phyloP scores from a whole-genome alignment of 2,888 invertebrate species.

The Lycophotia porphyrea region DNA sequence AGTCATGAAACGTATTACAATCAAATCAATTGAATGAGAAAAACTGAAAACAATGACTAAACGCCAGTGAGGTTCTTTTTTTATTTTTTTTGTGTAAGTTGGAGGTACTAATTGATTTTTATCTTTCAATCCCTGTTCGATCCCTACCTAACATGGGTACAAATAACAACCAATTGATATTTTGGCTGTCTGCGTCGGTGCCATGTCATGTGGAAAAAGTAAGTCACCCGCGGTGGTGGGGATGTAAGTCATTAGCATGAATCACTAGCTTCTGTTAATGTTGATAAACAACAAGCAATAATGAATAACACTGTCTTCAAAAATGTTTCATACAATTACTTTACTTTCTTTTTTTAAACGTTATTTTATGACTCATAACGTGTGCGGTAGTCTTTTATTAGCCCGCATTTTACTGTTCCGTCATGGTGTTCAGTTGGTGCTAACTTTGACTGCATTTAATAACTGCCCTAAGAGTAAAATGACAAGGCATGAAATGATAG shows the following conservation, averaged over 20 bases:
- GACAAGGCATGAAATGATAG: background rate
- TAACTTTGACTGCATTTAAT: background rate
- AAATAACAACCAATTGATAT: slow-evolving; percentile 82
- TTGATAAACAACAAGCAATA: slow-evolving; percentile 64
- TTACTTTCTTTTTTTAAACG: slow-evolving; percentile 47
- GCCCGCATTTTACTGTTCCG: background rate
- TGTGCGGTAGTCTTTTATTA: background rate
- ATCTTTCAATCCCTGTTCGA: slow-evolving; percentile 85
- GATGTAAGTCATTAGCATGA: slow-evolving; percentile 79
- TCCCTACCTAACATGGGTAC: slow-evolving; percentile 87
- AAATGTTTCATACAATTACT: slow-evolving; percentile 48
- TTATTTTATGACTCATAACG: slow-evolving; percentile 49
- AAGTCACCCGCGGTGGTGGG: slow-evolving; percentile 80
- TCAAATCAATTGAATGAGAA: slow-evolving; percentile 40
- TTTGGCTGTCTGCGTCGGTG: slow-evolving; percentile 81
- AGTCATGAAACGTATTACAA: slow-evolving; percentile 68
- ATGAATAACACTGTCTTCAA: slow-evolving; percentile 60
- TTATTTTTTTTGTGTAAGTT: slow-evolving; percentile 73
- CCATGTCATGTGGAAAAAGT: slow-evolving; percentile 82
- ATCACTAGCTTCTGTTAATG: slow-evolving; percentile 69
- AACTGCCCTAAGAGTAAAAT: background rate
- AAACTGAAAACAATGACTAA: slow-evolving; percentile 52
- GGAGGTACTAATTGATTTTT: slow-evolving; percentile 89
- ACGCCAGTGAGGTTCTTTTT: slow-evolving; percentile 56
- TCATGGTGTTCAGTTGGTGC: background rate